Evolutionary conservation across 1,140 invertebrate species (phyloP), one percentile per base, ranked within the genome.

Genomic region (Whitmania pigra): DNA sequence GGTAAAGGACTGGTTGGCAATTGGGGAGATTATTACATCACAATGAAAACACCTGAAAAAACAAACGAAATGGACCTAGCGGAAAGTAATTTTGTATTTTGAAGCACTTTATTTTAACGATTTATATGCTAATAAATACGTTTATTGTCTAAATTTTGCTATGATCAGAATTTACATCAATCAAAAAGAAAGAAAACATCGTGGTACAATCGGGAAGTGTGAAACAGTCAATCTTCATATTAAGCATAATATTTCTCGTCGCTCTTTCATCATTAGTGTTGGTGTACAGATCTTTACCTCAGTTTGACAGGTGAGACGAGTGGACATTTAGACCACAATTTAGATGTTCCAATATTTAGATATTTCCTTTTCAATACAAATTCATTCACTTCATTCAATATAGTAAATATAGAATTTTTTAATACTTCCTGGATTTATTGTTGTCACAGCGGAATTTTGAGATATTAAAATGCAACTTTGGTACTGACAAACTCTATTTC

Each of bases 221-320:
- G 53, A 53, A 40, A 49, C 25, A 40, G 40, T 68, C 40, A 40
- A 49, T 68, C n/a, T 25, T 68, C 25, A 53, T 22, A 36, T 36
- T n/a, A 7, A 18, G 20, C 31, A 67, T 67, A 67, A 67, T 29
- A 31, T 67, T 25, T 67, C 43, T 31, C 29, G 15, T 66, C 18
- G 31, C 43, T n/a, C 25, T 67, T 67, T 67, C 27, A 9, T n/a
- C 25, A n/a, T n/a, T 67, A 67, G n/a, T 43, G 43, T 67, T 67
- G 15, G 66, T 43, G 20, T 40, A 43, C 66, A 67, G 31, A 29
- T 67, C 43, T 36, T 29, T 22, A 43, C 53, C 40, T 49, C 43
- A 49, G 43, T 40, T 68, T 29, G 67, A 36, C 53, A 49, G 20
- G 53, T 53, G 11, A 68, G 53, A 68, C 15, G 1, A 40, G 20